Conservation (phyloP, 2,113 vertebrate genomes). For the Proterorhinus semilunaris region DNA sequence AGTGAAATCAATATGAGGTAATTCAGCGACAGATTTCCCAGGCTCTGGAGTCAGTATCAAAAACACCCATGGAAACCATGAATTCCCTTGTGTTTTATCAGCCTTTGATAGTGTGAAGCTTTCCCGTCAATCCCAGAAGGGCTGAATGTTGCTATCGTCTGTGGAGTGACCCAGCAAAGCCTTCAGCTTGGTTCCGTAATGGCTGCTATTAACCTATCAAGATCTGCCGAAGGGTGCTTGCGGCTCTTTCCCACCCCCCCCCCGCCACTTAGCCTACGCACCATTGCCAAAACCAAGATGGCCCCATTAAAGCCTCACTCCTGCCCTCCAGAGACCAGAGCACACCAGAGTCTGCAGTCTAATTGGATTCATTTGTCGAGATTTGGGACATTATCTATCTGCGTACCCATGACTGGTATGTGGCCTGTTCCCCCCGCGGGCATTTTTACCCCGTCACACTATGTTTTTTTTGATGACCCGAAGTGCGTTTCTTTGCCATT, state of each 20-base stretch:
- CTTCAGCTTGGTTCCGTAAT: constrained; percentile 62
- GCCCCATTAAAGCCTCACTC: constrained; percentile 42
- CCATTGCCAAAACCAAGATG: constrained; percentile 63
- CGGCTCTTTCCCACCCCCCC: constrained; percentile 52
- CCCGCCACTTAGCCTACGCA: constrained; percentile 43
- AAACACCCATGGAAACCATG: constrained; percentile 43
- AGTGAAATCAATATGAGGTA: constrained; percentile 16
- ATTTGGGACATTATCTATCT: constrained; percentile 72
- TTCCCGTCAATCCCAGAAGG: constrained; percentile 72
- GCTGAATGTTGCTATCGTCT: constrained; percentile 51
- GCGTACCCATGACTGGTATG: constrained; percentile 78
- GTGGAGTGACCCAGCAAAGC: constrained; percentile 46
- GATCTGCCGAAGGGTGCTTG: constrained; percentile 55
- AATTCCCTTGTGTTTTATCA: constrained; percentile 48
- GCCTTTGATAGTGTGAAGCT: constrained; percentile 56
- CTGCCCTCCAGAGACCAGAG: constrained; percentile 46
- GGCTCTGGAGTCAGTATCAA: constrained; percentile 13
- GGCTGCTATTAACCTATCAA: constrained; percentile 73
- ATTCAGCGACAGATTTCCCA: constrained; percentile 1
- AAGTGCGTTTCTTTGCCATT: constrained; percentile 41
- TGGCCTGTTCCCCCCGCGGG: constrained; percentile 29
- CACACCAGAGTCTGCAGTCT: constrained; percentile 58
- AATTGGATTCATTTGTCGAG: constrained; percentile 72
- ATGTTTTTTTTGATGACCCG: constrained; percentile 34
- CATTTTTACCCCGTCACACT: constrained; percentile 41